Conservation (phyloP, 2,113 vertebrate species). For the Lepus americanus region DNA sequence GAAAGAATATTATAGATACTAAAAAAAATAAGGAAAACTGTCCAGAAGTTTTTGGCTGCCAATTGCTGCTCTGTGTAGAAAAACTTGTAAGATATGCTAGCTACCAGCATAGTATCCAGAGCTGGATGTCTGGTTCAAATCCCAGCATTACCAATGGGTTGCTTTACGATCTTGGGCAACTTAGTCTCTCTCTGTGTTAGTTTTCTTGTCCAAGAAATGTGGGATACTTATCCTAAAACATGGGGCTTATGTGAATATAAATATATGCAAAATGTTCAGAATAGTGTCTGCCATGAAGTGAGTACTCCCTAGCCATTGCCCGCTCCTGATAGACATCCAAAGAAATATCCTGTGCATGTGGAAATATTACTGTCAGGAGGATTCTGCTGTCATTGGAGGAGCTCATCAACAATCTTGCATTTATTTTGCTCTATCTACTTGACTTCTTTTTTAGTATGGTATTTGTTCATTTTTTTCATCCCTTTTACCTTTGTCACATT, state of each 20-base stretch:
- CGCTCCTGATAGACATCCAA: neutral
- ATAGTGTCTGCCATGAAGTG: neutral
- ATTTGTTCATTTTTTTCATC: neutral
- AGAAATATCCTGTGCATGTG: neutral
- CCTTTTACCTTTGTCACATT: conserved; percentile 18
- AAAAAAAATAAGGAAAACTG: neutral
- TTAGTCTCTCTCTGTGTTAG: neutral
- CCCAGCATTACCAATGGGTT: neutral
- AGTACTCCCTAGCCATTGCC: neutral
- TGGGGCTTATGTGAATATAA: neutral
- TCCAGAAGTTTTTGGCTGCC: neutral
- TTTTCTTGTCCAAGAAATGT: conserved; percentile 20
- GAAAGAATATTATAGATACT: conserved; percentile 4
- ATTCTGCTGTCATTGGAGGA: neutral
- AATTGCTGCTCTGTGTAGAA: neutral
- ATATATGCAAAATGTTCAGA: neutral
- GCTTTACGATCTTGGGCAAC: neutral
- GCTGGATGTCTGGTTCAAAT: neutral
- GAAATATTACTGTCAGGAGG: neutral
- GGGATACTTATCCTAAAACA: neutral
- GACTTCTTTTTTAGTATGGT: neutral
- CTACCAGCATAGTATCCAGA: neutral
- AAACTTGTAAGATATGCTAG: neutral
- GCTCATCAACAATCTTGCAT: neutral
- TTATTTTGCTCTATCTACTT: neutral